Evolutionary conservation across 2,888 invertebrate species (phyloP), one percentile per base, ranked within the genome.

Genomic region (Acholoe squamosa): DNA sequence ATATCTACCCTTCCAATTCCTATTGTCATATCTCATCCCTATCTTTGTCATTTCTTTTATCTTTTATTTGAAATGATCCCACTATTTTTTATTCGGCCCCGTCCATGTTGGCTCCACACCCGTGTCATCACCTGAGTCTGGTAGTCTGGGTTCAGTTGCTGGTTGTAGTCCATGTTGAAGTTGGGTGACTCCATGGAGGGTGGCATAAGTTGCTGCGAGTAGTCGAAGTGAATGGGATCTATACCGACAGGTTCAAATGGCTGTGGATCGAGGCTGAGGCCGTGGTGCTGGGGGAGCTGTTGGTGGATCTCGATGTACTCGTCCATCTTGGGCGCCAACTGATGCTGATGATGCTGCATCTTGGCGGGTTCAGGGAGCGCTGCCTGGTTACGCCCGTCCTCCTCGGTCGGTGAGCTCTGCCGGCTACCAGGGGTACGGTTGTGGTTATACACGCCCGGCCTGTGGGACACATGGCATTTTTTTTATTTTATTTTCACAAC

Each of bases 381-480:
- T 0, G 84, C 84, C 61, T 84, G 84, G n/a, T 28, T 34, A 10
- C 43, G 92, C 91, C 97, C 96, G 91, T 98, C 98, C 94, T 98
- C 98, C 96, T 98, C 98, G 25, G 98, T 98, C 89, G 98, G 98
- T 77, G 98, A 98, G 92, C 98, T 98, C 96, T 98, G 98, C 94
- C 98, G 97, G 94, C 98, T 98, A 90, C 98, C 98, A 71, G 98
- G 84, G 25, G 77, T 91, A 56, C 56, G 77, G 86, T 86, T 86
- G 56, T 86, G 77, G 86, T 86, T 86, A 31, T 86, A 86, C 22
- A n/a, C 54, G 19, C 54, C 54, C 25, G 86, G 54, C 33, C 86
- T 86, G 86, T 25, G 25, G 25, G 25, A 71, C 71, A 71, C 12
- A 54, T n/a, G n/a, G n/a, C n/a, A n/a, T n/a, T n/a, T n/a, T n/a